Evolutionary conservation across 30 jellyfish, hydroid and myxozoan genomes (phyloP).

Genomic region (Aurelia sp.): DNA sequence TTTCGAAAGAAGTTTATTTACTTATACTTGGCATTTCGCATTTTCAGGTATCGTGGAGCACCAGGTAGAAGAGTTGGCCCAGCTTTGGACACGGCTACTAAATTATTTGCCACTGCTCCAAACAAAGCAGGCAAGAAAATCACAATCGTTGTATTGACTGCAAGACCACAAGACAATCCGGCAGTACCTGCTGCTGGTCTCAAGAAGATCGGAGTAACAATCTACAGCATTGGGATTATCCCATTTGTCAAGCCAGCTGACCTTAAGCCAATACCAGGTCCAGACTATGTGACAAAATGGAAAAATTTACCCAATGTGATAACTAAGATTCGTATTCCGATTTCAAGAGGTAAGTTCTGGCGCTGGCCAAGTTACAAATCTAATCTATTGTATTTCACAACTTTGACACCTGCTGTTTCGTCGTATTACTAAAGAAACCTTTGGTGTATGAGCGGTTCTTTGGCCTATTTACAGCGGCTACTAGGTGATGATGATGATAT

Average conservation of each 20-base stretch:
- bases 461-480: no score
- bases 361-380: no score
- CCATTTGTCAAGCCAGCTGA: conserved; percentile 28
- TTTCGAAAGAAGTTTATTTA: no score
- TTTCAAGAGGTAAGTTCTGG: conserved; percentile 37
- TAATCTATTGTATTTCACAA: no score
- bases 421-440: no score
- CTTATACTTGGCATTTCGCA: no score
- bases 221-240: conserved; percentile 38
- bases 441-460: no score
- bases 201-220: conserved; percentile 25
- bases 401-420: no score
- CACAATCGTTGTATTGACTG: conserved; percentile 44
- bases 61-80: conserved; percentile 68
- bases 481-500: no score
- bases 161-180: conserved; percentile 45
- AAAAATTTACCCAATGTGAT: conserved; percentile 20
- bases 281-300: conserved; percentile 31
- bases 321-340: background rate
- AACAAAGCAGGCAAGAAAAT: conserved; percentile 54
- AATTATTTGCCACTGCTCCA: conserved; percentile 61
- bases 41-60: conserved; percentile 35
- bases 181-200: conserved; percentile 6
- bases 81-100: conserved; percentile 45
- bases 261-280: conserved; percentile 29